Conservation (phyloP, 2,797 vertebrate genomes). For the Microctenopoma stevenorrisi region DNA sequence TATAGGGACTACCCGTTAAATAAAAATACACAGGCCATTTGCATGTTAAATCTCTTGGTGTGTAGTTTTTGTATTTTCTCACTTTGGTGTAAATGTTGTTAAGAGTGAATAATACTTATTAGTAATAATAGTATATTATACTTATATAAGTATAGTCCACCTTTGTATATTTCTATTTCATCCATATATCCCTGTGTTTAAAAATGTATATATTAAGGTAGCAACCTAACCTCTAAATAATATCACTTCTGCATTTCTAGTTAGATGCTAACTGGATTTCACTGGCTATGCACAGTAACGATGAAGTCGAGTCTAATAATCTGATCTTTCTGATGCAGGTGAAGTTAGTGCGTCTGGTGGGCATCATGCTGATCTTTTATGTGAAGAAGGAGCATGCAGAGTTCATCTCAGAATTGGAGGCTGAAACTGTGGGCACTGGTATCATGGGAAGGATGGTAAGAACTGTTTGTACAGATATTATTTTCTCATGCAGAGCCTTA, state of each 20-base stretch:
- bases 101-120: too few species aligned
- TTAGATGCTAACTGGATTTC: too few species aligned
- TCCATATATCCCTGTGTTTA: too few species aligned
- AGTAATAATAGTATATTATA: too few species aligned
- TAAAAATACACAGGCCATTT: not conserved
- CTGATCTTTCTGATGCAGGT: slow-evolving; percentile 81
- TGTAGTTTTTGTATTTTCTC: not conserved
- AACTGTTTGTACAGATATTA: not conserved
- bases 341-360: slow-evolving; percentile 92
- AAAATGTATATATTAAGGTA: too few species aligned
- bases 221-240: too few species aligned
- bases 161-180: too few species aligned
- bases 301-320: too few species aligned
- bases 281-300: too few species aligned
- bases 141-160: too few species aligned
- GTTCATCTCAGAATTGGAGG: slow-evolving; percentile 91
- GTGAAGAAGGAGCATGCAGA: slow-evolving; percentile 90
- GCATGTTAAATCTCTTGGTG: not conserved
- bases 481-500: not conserved
- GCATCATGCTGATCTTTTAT: slow-evolving; percentile 95
- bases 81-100: not conserved
- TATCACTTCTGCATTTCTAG: too few species aligned
- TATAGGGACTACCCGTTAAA: not conserved
- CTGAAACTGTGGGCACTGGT: slow-evolving; percentile 94
- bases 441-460: slow-evolving; percentile 99